phyloP scores from a whole-genome alignment of 2,888 invertebrate genomes.

The Ormyrus rosae region DNA sequence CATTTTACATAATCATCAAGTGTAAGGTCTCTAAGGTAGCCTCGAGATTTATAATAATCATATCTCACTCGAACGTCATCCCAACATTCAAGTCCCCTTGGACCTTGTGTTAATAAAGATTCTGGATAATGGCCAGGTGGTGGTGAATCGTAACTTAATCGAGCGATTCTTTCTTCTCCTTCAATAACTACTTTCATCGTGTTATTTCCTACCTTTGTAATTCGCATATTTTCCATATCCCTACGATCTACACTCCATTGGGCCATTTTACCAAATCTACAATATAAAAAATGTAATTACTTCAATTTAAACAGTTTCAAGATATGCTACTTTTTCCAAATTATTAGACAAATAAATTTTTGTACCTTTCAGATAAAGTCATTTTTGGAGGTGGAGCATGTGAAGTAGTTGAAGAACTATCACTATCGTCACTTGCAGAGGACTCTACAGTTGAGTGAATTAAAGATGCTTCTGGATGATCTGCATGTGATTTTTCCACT shows the following conservation, averaged over 20 bases:
- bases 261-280: slow-evolving; percentile 91
- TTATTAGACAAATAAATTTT: background rate
- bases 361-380: slow-evolving; percentile 85
- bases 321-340: background rate
- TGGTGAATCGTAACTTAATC: slow-evolving; percentile 79
- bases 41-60: slow-evolving; percentile 92
- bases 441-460: slow-evolving; percentile 75
- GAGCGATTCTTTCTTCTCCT: slow-evolving; percentile 77
- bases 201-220: slow-evolving; percentile 85
- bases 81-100: slow-evolving; percentile 87
- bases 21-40: slow-evolving; percentile 87
- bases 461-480: slow-evolving; percentile 65
- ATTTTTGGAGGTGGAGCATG: slow-evolving; percentile 81
- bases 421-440: slow-evolving; percentile 80
- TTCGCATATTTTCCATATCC: slow-evolving; percentile 92
- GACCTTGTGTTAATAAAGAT: slow-evolving; percentile 84
- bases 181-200: slow-evolving; percentile 86
- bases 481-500: slow-evolving; percentile 70
- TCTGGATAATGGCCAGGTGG: slow-evolving; percentile 87
- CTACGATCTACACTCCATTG: slow-evolving; percentile 92
- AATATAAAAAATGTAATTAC: background rate
- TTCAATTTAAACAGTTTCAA: slow-evolving; percentile 4
- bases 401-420: slow-evolving; percentile 78
- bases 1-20: slow-evolving; percentile 92
- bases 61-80: slow-evolving; percentile 92